These are phyloP conservation scores for Ammospiza caudacuta DNA, from an alignment of 2,113 vertebrate species.

Conservation along the genomic window DNA sequence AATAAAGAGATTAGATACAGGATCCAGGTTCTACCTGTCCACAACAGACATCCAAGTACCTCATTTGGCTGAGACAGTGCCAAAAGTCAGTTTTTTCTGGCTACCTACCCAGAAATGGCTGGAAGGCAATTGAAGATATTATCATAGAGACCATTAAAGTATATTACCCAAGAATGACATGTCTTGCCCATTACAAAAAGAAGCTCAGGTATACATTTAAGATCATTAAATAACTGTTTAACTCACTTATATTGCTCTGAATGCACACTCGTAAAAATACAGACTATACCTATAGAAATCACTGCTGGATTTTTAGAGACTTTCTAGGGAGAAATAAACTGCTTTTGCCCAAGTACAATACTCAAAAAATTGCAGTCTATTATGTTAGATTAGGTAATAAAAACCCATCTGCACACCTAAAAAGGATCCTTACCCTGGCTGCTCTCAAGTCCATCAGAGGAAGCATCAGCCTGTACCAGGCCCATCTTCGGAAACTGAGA, in stretches of 20 bases:
- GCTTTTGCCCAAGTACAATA: background rate
- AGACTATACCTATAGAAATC: background rate
- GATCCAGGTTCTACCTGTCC: background rate
- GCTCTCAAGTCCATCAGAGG: background rate
- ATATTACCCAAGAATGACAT: background rate
- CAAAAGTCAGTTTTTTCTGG: background rate
- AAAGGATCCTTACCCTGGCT: background rate
- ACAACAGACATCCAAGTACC: background rate
- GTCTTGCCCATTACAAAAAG: background rate
- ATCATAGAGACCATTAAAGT: background rate
- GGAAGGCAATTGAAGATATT: background rate
- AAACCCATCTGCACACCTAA: background rate
- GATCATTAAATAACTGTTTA: background rate
- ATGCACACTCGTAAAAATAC: background rate
- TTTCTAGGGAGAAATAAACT: background rate
- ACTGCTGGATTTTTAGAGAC: background rate
- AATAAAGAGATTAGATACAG: background rate
- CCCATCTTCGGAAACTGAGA: background rate
- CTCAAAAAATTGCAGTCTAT: background rate
- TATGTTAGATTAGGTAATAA: background rate
- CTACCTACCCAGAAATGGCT: background rate
- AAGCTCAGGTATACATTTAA: background rate
- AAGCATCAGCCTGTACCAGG: background rate
- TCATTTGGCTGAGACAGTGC: background rate
- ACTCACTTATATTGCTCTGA: background rate